These are phyloP conservation scores for Rhabdophis nuchalis DNA, from an alignment of 2,797 vertebrate species.

Conservation along the genomic window DNA sequence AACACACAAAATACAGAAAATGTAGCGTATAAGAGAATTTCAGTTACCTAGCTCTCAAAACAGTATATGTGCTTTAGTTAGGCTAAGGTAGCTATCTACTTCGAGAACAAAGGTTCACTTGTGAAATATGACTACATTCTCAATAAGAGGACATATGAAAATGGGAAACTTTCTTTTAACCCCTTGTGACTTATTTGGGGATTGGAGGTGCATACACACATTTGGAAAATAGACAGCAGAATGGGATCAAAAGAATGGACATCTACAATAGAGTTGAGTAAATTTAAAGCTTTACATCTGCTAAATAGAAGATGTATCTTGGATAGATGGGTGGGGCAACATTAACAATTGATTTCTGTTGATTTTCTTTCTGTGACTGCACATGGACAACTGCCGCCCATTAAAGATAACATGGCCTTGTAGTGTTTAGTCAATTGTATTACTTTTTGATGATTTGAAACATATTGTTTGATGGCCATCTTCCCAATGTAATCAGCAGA, in stretches of 20 bases:
- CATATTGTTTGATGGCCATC: background rate
- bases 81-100: background rate
- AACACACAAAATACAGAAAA: background rate
- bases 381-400: background rate
- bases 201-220: background rate
- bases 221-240: background rate
- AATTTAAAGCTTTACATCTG: background rate
- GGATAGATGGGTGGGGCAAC: background rate
- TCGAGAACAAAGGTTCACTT: background rate
- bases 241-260: background rate
- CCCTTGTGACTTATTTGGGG: background rate
- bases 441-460: background rate
- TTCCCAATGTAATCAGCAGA: background rate
- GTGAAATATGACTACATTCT: background rate
- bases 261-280: background rate
- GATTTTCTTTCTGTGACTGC: background rate
- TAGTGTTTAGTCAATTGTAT: background rate
- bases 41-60: background rate
- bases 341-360: background rate
- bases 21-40: background rate
- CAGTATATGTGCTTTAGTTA: background rate
- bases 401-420: background rate
- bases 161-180: background rate
- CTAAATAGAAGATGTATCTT: background rate
- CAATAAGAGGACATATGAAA: background rate